Conservation (phyloP, 2,797 vertebrate genomes). For the Cynopterus sphinx region DNA sequence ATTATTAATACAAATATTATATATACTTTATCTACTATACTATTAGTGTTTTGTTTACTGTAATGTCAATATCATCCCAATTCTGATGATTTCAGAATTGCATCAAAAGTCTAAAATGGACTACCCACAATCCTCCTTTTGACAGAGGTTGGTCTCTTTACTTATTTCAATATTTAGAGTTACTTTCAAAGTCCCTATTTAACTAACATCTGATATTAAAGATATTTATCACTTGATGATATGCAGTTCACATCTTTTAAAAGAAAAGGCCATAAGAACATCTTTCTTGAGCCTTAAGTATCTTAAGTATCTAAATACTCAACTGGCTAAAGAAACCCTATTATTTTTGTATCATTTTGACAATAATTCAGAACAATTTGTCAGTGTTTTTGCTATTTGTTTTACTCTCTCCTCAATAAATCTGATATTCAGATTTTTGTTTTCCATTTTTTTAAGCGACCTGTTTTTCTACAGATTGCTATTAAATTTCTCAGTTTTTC, state of each 20-base stretch:
- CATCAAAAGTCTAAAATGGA: not conserved
- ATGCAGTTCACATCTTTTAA: not conserved
- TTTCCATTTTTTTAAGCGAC: not conserved
- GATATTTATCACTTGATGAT: not conserved
- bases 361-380: not conserved
- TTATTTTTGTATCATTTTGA: not conserved
- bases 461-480: not conserved
- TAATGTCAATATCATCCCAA: not conserved
- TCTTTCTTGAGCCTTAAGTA: not conserved
- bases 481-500: not conserved
- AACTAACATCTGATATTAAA: not conserved
- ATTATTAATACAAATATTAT: not conserved
- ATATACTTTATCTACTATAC: not conserved
- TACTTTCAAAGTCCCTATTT: not conserved
- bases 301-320: not conserved
- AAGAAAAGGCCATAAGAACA: not conserved
- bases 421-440: not conserved
- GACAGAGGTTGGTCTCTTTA: not conserved
- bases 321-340: not conserved
- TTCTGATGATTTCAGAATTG: not conserved
- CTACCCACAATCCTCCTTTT: not conserved
- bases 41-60: not conserved
- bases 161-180: not conserved
- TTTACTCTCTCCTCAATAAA: not conserved
- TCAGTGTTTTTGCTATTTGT: not conserved